phyloP scores from a whole-genome alignment of 2,113 vertebrate genomes.

The Pollachius pollachius region DNA sequence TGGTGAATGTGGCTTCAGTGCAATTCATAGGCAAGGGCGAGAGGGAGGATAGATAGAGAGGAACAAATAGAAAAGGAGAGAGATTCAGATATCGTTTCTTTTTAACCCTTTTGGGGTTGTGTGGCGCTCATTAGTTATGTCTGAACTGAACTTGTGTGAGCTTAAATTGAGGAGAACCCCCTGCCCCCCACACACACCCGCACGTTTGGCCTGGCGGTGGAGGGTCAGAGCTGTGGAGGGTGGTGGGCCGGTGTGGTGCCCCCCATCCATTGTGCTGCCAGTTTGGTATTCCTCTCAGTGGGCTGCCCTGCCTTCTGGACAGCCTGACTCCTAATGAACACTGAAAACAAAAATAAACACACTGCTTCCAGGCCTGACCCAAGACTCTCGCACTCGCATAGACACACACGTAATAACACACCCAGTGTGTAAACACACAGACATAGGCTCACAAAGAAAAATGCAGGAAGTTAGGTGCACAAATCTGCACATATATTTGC shows the following conservation, averaged over 20 bases:
- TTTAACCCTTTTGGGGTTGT: neutral
- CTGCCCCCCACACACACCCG: neutral
- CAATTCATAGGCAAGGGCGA: conserved; percentile 19
- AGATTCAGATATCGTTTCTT: conserved; percentile 8
- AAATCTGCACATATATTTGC: neutral
- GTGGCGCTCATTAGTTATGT: no score
- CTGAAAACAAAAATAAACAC: no score
- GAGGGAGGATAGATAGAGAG: conserved; percentile 18
- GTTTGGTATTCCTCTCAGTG: conserved; percentile 81
- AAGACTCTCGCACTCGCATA: no score
- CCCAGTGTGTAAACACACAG: neutral
- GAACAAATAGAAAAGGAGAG: conserved; percentile 2
- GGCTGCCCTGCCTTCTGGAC: conserved; percentile 61
- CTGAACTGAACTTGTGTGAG: neutral
- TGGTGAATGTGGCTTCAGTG: conserved; percentile 4
- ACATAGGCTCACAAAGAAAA: neutral
- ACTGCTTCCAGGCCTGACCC: neutral
- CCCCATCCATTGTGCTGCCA: conserved; percentile 70
- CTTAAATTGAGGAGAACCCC: neutral
- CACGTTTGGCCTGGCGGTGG: neutral
- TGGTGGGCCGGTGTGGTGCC: conserved; percentile 66
- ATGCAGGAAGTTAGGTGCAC: neutral
- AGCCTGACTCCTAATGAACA: conserved; percentile 16
- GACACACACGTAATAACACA: neutral
- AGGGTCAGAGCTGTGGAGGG: conserved; percentile 16